phyloP scores from a whole-genome alignment of 2,113 vertebrate genomes.

The Azemiops feae region DNA sequence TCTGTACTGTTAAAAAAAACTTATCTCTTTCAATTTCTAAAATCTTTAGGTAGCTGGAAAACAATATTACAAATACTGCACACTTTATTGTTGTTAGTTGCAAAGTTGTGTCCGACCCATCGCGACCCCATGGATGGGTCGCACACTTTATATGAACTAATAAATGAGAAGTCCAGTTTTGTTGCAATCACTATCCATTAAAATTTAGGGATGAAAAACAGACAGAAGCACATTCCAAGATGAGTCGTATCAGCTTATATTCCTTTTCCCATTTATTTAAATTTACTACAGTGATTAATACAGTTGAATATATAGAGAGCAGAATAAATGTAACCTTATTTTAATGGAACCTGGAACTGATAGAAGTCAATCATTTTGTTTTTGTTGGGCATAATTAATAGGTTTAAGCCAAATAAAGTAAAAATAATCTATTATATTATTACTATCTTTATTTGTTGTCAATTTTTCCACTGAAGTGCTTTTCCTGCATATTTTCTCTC shows the following conservation, averaged over 20 bases:
- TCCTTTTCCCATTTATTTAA: not conserved
- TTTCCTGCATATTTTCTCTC: not conserved
- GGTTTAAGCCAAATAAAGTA: not conserved
- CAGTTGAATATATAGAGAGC: not conserved
- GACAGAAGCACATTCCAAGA: not conserved
- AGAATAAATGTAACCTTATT: not conserved
- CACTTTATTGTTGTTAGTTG: no score
- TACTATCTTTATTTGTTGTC: not conserved
- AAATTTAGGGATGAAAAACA: not conserved
- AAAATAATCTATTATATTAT: not conserved
- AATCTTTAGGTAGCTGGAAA: not conserved
- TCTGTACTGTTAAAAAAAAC: not conserved
- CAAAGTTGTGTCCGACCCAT: no score
- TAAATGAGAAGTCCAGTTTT: not conserved
- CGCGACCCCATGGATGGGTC: no score
- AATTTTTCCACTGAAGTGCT: not conserved
- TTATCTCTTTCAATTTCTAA: not conserved
- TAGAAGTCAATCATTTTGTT: not conserved
- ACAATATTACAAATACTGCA: not conserved
- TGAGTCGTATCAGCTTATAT: not conserved
- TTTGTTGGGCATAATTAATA: no score
- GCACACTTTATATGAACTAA: not conserved
- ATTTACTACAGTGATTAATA: not conserved
- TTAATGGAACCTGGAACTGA: not conserved
- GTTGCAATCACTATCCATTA: not conserved